A percentile compares a stretch with the other conserved stretches of the same genome.
Conservation (phyloP, 2,113 vertebrate genomes). For the Saguinus imperator region DNA sequence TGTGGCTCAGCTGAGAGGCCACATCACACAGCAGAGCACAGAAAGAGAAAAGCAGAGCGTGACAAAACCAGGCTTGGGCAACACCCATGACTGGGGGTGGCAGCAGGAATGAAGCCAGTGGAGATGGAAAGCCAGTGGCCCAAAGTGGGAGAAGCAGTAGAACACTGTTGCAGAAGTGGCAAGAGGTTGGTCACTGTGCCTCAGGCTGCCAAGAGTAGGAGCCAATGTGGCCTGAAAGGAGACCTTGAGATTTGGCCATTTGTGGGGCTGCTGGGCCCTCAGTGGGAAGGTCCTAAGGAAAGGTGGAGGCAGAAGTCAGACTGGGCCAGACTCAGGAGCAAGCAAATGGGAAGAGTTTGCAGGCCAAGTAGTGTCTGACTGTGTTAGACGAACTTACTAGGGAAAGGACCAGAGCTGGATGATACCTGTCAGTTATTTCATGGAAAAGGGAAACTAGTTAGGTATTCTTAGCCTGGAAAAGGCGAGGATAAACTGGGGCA, state of each 20-base stretch:
- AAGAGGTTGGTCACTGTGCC: not conserved
- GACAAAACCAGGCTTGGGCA: not conserved
- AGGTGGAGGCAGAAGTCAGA: not conserved
- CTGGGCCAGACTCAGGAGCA: not conserved
- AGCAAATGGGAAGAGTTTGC: not conserved
- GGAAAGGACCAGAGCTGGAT: not conserved
- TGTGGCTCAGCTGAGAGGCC: not conserved
- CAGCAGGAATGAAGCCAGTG: not conserved
- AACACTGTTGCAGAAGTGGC: not conserved
- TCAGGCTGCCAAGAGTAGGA: not conserved
- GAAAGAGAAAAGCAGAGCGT: not conserved
- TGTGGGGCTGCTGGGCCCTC: not conserved
- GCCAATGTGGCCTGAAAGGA: not conserved
- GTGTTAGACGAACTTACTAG: not conserved
- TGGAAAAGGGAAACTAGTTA: not conserved
- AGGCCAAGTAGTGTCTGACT: not conserved
- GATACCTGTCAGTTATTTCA: not conserved
- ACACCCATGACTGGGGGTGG: not conserved
- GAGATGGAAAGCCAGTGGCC: not conserved
- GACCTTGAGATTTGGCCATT: not conserved
- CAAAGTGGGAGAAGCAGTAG: not conserved
- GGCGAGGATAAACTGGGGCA: not conserved
- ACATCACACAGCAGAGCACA: not conserved
- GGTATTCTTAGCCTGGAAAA: not conserved
- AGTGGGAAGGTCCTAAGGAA: not conserved